Evolutionary conservation across 2,797 vertebrate genomes (phyloP).

Genomic region (Eupleurogrammus muticus): DNA sequence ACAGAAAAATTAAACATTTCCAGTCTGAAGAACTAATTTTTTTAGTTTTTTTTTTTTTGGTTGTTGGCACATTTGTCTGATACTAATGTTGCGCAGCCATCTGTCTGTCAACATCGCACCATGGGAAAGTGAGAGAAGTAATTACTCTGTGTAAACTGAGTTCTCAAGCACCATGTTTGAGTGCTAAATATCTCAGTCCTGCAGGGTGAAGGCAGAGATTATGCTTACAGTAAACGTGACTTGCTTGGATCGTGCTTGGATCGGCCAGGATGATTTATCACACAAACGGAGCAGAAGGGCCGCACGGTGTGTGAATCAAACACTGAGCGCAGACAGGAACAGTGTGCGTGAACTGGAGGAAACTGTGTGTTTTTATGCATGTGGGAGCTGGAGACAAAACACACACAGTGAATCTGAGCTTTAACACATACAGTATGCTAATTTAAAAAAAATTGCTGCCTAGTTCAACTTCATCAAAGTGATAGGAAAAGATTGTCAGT

Average conservation of each 20-base stretch:
- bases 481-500: not conserved
- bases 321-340: constrained; percentile 32
- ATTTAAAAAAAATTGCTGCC: constrained; percentile 1
- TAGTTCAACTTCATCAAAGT: not conserved
- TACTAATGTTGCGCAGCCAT: constrained; percentile 14
- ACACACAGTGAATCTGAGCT: not conserved
- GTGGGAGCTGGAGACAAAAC: not conserved
- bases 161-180: constrained; percentile 36
- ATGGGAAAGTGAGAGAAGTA: constrained; percentile 30
- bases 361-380: not conserved
- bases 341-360: not conserved
- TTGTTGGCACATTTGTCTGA: not conserved
- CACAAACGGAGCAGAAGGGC: constrained; percentile 29
- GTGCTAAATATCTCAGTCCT: constrained; percentile 36
- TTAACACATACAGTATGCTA: not conserved
- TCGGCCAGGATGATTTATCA: constrained; percentile 38
- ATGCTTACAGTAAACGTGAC: constrained; percentile 32
- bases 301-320: constrained; percentile 52
- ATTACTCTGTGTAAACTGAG: constrained; percentile 36
- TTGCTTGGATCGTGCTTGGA: constrained; percentile 40
- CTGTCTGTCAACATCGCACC: constrained; percentile 30
- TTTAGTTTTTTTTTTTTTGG: not conserved
- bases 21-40: not conserved
- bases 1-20: not conserved
- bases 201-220: constrained; percentile 22